These are phyloP conservation scores for Lagenorhynchus albirostris DNA, from an alignment of 2,113 vertebrate species.

Conservation along the genomic window DNA sequence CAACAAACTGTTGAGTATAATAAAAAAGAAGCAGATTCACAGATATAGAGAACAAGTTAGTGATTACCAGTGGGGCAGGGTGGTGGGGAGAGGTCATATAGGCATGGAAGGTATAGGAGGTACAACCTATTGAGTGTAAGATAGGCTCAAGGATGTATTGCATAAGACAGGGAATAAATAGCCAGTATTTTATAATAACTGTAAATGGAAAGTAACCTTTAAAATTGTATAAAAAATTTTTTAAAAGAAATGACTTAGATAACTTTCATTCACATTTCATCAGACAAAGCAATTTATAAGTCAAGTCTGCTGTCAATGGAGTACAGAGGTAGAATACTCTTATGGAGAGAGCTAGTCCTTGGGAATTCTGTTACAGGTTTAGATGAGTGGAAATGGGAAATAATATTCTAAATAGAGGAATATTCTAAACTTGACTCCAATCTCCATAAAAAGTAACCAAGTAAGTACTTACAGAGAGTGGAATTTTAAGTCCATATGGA, in stretches of 20 bases:
- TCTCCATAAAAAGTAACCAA: neutral
- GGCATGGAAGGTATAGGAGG: neutral
- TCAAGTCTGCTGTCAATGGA: neutral
- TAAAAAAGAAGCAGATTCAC: neutral
- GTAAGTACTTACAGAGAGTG: neutral
- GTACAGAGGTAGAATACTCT: neutral
- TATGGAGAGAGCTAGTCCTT: neutral
- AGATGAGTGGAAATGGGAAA: neutral
- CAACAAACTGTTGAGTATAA: neutral
- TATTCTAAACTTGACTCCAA: neutral
- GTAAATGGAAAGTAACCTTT: neutral
- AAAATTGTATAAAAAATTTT: neutral
- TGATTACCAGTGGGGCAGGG: neutral
- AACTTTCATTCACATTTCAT: neutral
- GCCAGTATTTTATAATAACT: neutral
- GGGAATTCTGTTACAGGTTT: neutral
- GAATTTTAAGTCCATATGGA: neutral
- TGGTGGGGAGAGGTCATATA: neutral
- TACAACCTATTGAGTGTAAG: neutral
- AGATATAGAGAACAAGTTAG: neutral
- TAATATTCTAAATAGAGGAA: neutral
- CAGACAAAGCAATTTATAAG: neutral
- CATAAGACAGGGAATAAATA: neutral
- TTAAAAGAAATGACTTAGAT: neutral
- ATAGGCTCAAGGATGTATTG: neutral